Base-by-base conservation (phyloP, 2,113 vertebrate genomes). In the Merops nubicus region DNA sequence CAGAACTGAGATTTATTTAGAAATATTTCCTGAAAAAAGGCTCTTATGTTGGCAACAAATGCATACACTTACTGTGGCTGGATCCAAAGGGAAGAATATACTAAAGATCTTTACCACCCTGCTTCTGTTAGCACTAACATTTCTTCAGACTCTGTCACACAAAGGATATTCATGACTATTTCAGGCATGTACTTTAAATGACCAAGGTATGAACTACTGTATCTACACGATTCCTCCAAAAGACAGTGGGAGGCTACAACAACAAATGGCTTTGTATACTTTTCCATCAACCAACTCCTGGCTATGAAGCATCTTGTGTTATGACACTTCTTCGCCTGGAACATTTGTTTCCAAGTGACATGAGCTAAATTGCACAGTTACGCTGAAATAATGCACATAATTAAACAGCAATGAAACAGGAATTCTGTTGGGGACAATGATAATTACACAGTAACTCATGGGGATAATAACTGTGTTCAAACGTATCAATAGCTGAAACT, bases 401-500 rank as follows among this genome's bases (percentile, higher is more conserved):
- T 96, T 86, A 93, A 93, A 86, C 4, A 65, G 85, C 17, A 10
- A 81, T 88, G 64, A 92, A 96, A 93, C 28, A 38, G 40, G 54
- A 95, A 87, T 34, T 87, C 88, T 67, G 51, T 8, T 85, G 86
- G 90, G 86, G 96, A 69, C 73, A 57, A 89, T 0, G 1, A 43
- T 84, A 92, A 93, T 93, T 93, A 94, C 23, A 81, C 50, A 92
- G 85, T 89, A 93, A 79, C 62, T 91, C 69, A 73, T 48, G 48
- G 34, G 87, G 84, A 73, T 96, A 91, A 91, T 81, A 85, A 91
- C 67, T 85, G n/a, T 60, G 78, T 82, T 97, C 82, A 76, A 92
- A 69, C 56, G 29, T 80, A 84, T 36, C 76, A 81, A 89, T 10
- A 87, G 63, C 73, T 43, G 15, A 86, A 87, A 89, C 33, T 64